Evolutionary conservation across 2,113 vertebrate genomes (phyloP).

Genomic region (Silurus meridionalis): DNA sequence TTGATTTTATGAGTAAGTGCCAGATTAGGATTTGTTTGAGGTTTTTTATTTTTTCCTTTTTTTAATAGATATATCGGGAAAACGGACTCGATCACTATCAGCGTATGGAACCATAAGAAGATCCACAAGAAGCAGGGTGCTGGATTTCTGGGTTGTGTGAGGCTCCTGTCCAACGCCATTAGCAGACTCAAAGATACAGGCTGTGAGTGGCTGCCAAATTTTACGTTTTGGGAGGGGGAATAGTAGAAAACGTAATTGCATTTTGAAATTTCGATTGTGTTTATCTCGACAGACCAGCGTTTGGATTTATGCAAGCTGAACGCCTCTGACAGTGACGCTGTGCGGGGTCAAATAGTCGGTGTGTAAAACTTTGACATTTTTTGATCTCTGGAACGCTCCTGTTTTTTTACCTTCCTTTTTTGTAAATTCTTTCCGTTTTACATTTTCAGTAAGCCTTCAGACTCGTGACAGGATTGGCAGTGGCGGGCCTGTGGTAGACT

Average conservation of each 20-base stretch:
- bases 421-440: conserved; percentile 3
- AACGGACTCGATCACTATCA: conserved; percentile 96
- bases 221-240: neutral
- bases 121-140: conserved; percentile 98
- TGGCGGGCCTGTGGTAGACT: conserved; percentile 94
- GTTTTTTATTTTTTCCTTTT: conserved; percentile 12
- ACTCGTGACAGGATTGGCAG: conserved; percentile 93
- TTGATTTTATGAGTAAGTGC: neutral
- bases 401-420: neutral
- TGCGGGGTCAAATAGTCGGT: conserved; percentile 98
- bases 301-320: conserved; percentile 99
- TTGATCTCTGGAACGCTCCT: neutral
- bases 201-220: conserved; percentile 74
- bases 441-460: conserved; percentile 91
- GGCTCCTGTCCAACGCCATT: conserved; percentile 94
- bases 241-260: neutral
- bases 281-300: conserved; percentile 85
- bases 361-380: conserved; percentile 61
- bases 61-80: conserved; percentile 87
- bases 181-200: conserved; percentile 97
- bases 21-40: too few relatives aligned
- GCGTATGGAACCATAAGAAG: conserved; percentile 99
- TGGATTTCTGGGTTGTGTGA: conserved; percentile 94
- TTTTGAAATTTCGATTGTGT: conserved; percentile 32
- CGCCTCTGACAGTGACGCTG: conserved; percentile 93